Conservation (phyloP, 2,113 vertebrate genomes). For the Neotoma lepida region DNA sequence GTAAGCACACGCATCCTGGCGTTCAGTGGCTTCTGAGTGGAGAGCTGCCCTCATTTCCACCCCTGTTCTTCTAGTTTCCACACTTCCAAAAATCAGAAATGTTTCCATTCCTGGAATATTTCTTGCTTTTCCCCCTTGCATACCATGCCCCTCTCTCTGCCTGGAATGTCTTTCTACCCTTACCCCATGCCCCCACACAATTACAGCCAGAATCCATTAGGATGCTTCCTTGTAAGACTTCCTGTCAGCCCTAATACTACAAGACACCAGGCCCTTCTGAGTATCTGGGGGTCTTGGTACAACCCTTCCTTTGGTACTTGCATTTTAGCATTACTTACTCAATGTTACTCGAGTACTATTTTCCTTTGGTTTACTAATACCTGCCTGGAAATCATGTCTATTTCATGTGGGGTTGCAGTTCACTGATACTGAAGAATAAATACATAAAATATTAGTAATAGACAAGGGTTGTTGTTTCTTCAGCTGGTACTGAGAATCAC, state of each 20-base stretch:
- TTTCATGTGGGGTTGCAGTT: constrained; percentile 1
- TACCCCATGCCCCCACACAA: not conserved
- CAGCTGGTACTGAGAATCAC: not conserved
- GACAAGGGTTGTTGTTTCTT: not conserved
- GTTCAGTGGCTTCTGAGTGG: not conserved
- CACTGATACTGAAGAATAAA: not conserved
- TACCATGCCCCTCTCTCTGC: not conserved
- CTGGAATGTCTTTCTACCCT: not conserved
- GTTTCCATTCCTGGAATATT: constrained; percentile 8
- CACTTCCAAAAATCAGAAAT: not conserved
- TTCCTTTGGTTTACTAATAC: not conserved
- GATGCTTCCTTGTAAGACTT: not conserved
- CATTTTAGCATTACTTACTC: not conserved
- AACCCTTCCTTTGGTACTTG: not conserved
- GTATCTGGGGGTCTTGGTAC: not conserved
- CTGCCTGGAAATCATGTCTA: not conserved
- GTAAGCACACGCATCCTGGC: not conserved
- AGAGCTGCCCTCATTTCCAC: not conserved
- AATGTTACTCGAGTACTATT: not conserved
- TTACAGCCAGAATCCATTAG: not conserved
- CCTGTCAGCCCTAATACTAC: not conserved
- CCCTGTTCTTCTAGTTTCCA: not conserved
- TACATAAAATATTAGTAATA: not conserved
- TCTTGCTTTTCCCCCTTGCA: not conserved
- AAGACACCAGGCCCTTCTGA: not conserved